These are phyloP conservation scores for Cyprinodon tularosa DNA, from an alignment of 2,113 vertebrate species.

Conservation along the genomic window DNA sequence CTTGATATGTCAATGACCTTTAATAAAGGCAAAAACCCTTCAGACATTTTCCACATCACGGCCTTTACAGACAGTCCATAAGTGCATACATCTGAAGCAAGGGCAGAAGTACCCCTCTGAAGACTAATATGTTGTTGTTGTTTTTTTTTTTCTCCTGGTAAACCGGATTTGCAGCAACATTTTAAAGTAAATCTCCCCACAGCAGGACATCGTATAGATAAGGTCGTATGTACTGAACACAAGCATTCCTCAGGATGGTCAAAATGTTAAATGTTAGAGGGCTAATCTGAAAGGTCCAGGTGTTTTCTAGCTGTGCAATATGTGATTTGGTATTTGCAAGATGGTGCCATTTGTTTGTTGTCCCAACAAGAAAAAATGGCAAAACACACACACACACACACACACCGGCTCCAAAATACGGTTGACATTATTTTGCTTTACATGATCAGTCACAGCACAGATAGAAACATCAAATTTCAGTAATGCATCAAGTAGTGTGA, in stretches of 20 bases:
- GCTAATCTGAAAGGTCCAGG: constrained; percentile 65
- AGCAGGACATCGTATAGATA: constrained; percentile 40
- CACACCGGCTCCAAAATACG: constrained; percentile 6
- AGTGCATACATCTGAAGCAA: neutral
- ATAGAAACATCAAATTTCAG: neutral
- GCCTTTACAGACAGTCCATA: neutral
- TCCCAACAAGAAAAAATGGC: neutral
- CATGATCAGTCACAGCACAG: neutral
- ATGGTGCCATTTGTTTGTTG: neutral
- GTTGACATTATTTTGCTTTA: neutral
- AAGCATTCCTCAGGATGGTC: neutral
- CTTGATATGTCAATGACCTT: constrained; percentile 41
- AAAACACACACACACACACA: neutral
- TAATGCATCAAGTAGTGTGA: neutral
- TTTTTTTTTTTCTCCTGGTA: constrained; percentile 13
- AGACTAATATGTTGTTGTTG: neutral
- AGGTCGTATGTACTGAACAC: constrained; percentile 14
- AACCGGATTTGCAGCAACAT: constrained; percentile 45
- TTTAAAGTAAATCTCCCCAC: constrained; percentile 44
- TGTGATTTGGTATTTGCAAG: constrained; percentile 30
- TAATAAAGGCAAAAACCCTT: constrained; percentile 13
- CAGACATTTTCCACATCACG: constrained; percentile 33
- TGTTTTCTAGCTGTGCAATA: constrained; percentile 34
- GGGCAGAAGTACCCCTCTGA: neutral
- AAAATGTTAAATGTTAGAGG: constrained; percentile 15